These are phyloP conservation scores for Ivindomyrus marchei DNA, from an alignment of 2,113 vertebrate genomes.

Conservation along the genomic window DNA sequence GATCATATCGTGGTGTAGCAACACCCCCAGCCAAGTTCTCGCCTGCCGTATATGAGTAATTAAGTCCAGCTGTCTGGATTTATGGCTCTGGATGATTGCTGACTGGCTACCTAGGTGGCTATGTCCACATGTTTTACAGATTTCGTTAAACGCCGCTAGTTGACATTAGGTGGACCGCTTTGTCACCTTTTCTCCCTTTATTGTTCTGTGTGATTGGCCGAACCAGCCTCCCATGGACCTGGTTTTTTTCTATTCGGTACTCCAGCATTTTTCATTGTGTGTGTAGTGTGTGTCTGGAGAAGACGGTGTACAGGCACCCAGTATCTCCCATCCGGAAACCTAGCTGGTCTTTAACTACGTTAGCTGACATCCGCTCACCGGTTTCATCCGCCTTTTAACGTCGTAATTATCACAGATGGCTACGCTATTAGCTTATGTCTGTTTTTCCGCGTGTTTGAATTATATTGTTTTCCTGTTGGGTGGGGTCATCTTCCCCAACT, in stretches of 20 bases:
- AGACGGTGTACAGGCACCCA: not conserved
- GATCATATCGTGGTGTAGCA: not conserved
- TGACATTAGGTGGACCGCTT: not conserved
- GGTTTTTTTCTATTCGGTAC: not conserved
- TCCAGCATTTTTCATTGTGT: not conserved
- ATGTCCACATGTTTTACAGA: not conserved
- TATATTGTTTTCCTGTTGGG: constrained; percentile 29
- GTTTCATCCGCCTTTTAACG: not conserved
- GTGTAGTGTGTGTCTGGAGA: not conserved
- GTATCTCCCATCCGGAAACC: not conserved
- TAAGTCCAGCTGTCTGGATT: not conserved
- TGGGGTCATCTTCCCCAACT: constrained; percentile 32
- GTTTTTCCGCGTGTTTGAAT: not conserved
- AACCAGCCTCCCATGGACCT: not conserved
- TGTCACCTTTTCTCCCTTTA: not conserved
- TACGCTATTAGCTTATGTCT: not conserved
- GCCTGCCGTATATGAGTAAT: not conserved
- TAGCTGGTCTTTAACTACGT: not conserved
- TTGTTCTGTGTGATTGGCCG: not conserved
- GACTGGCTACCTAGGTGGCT: not conserved
- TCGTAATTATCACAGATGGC: not conserved
- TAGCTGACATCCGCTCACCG: not conserved
- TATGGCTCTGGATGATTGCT: not conserved
- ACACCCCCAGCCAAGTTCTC: not conserved
- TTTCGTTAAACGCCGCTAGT: not conserved